phyloP scores from a whole-genome alignment of 2,797 vertebrate species.

The Eulemur albifrons region DNA sequence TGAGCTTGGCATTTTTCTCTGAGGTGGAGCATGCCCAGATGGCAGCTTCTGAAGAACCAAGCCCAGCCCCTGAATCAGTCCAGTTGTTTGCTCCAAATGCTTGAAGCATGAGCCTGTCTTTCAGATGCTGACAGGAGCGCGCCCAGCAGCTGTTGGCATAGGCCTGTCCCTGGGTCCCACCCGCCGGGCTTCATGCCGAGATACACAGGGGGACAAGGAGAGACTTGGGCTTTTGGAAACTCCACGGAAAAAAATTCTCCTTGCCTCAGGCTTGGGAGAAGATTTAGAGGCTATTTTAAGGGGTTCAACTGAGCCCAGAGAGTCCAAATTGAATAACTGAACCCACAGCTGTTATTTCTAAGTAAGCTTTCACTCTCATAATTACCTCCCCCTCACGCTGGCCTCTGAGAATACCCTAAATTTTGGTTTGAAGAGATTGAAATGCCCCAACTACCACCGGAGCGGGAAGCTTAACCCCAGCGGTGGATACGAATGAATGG shows the following conservation, averaged over 20 bases:
- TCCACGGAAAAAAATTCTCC: neutral
- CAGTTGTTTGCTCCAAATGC: neutral
- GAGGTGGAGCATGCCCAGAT: constrained; percentile 10
- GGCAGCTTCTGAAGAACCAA: constrained; percentile 1
- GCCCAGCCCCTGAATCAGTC: neutral
- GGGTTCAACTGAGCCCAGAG: neutral
- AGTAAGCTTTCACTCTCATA: neutral
- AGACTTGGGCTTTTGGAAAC: neutral
- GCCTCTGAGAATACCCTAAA: neutral
- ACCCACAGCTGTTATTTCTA: neutral
- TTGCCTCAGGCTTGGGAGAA: neutral
- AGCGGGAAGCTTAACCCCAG: neutral
- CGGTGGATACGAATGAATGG: neutral
- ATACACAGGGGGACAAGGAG: neutral
- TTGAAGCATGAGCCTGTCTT: neutral
- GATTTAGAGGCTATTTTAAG: constrained; percentile 42
- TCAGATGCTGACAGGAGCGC: neutral
- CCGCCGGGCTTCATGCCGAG: neutral
- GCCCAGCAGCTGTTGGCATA: neutral
- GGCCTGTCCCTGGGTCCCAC: neutral
- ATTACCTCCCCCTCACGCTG: neutral
- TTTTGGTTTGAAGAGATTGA: neutral
- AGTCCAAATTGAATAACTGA: neutral
- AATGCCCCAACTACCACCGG: neutral
- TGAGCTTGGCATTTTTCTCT: constrained; percentile 14